Conservation (phyloP, 2,888 invertebrate genomes). For the Microchrysa polita region DNA sequence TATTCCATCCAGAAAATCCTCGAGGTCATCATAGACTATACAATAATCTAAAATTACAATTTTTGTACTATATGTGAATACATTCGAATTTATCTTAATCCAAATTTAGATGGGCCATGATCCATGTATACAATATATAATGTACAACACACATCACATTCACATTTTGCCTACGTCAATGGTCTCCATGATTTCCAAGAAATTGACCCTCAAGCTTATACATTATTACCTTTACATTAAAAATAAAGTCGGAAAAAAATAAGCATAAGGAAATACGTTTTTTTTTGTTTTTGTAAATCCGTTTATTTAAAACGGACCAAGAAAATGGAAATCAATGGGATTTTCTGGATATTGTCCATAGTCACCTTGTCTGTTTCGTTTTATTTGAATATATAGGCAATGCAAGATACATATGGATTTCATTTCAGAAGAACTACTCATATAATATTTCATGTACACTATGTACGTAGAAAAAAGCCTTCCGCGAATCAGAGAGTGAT, state of each 20-base stretch:
- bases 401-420: too few relatives aligned
- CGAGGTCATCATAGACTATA: constrained; percentile 20
- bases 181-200: constrained; percentile 36
- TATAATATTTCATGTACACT: neutral
- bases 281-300: neutral
- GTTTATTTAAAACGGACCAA: neutral
- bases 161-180: constrained; percentile 30
- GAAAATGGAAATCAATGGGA: neutral
- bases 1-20: neutral
- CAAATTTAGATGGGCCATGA: constrained; percentile 19
- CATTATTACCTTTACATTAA: constrained; percentile 36
- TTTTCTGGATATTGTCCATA: too few relatives aligned
- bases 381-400: too few relatives aligned
- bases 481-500: neutral
- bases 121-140: neutral
- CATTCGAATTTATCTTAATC: constrained; percentile 26
- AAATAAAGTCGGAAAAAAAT: constrained; percentile 26
- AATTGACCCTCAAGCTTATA: constrained; percentile 37
- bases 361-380: too few relatives aligned
- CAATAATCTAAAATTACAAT: constrained; percentile 31
- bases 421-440: too few relatives aligned
- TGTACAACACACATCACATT: neutral
- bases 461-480: neutral
- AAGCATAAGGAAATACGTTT: neutral
- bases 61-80: constrained; percentile 5